A percentile compares a stretch with the other conserved stretches of the same genome.
Conservation (phyloP, 2,113 vertebrate genomes). For the Takifugu bimaculatus region DNA sequence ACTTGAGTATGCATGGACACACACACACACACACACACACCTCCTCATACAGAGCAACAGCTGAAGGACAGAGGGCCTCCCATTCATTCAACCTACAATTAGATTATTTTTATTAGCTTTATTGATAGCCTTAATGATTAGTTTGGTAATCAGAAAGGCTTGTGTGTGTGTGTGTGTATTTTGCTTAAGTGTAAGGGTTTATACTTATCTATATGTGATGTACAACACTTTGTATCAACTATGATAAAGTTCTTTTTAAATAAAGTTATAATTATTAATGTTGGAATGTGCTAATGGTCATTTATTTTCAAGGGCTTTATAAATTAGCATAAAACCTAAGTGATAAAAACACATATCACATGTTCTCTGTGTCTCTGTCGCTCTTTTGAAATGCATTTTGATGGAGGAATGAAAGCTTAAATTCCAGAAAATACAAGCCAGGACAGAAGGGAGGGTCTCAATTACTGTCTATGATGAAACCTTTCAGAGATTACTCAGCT, state of each 20-base stretch:
- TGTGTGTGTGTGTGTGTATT: too few relatives aligned
- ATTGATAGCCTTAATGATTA: too few relatives aligned
- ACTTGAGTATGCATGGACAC: conserved; percentile 16
- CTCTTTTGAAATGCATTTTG: neutral
- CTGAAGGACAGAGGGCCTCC: neutral
- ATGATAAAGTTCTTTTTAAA: too few relatives aligned
- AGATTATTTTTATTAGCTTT: too few relatives aligned
- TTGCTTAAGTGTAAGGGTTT: too few relatives aligned
- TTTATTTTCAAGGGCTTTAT: too few relatives aligned
- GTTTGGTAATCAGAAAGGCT: too few relatives aligned
- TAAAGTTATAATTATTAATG: too few relatives aligned
- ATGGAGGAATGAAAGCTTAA: neutral
- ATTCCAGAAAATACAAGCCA: neutral
- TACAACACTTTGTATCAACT: too few relatives aligned
- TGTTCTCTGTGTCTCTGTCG: conserved; percentile 8
- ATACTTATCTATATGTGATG: too few relatives aligned
- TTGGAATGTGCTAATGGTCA: too few relatives aligned
- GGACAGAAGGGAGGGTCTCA: conserved; percentile 5
- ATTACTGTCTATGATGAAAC: neutral
- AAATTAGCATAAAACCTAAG: too few relatives aligned
- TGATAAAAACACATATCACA: conserved; percentile 29
- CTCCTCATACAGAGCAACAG: neutral
- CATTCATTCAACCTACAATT: conserved; percentile 2
- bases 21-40: conserved; percentile 1
- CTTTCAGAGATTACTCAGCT: neutral